Percentiles rank a stretch among this genome's conserved stretches.
phyloP scores from a whole-genome alignment of 1,140 invertebrate genomes.

The Penaeus vannamei region DNA sequence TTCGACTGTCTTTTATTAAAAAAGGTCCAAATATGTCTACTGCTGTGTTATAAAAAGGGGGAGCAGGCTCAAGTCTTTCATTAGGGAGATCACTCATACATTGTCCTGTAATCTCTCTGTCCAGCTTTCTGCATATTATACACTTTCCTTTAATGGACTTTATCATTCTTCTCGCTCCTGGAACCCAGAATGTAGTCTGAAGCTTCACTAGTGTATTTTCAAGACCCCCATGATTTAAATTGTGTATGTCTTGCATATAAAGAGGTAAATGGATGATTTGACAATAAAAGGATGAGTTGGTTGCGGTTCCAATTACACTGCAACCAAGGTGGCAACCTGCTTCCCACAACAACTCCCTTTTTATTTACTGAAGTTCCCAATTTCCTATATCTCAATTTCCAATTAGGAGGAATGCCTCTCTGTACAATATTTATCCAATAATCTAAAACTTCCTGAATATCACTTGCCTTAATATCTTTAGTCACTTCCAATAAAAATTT shows the following conservation, averaged over 20 bases:
- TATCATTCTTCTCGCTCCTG: not conserved
- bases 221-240: not conserved
- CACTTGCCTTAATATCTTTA: not conserved
- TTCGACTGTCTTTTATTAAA: conserved; percentile 23
- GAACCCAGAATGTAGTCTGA: not conserved
- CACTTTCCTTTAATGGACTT: conserved; percentile 23
- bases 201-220: not conserved
- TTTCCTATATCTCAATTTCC: no score
- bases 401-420: no score
- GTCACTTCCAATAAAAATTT: not conserved
- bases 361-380: no score
- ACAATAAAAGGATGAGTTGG: no score
- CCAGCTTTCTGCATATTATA: conserved; percentile 9
- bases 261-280: not conserved
- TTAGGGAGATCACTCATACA: conserved; percentile 3
- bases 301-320: no score
- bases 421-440: not conserved
- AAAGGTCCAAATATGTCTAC: conserved; percentile 27
- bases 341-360: no score
- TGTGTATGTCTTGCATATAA: conserved; percentile 2
- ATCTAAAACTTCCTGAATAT: not conserved
- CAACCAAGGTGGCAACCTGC: no score
- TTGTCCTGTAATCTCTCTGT: not conserved
- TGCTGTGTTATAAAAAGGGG: conserved; percentile 24
- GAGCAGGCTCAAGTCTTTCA: conserved; percentile 17